A percentile compares a stretch with the other conserved stretches of the same genome.
These are phyloP conservation scores for Ageneiosus marmoratus DNA, from an alignment of 2,113 vertebrate genomes.

Conservation along the genomic window DNA sequence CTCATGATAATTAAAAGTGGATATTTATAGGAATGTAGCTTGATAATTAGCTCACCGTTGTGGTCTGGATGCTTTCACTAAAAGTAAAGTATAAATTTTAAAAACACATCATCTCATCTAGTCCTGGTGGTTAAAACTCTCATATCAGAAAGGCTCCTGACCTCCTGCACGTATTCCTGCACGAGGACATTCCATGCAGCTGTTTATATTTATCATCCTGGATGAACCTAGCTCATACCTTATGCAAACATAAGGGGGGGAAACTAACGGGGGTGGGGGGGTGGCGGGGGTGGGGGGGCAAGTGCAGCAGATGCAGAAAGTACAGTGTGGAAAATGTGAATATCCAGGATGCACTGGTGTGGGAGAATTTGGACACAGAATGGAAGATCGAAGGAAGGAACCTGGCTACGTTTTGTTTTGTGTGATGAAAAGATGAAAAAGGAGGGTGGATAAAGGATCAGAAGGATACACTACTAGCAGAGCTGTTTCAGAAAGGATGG, in stretches of 20 bases:
- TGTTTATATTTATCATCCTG: not conserved
- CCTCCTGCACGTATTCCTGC: not conserved
- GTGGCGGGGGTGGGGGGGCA: too few relatives aligned
- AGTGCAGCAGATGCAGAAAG: constrained; percentile 10
- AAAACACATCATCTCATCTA: too few relatives aligned
- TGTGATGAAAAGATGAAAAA: not conserved
- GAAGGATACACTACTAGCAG: constrained; percentile 23
- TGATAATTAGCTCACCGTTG: not conserved
- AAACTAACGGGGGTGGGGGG: too few relatives aligned
- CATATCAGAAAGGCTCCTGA: not conserved
- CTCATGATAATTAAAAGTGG: too few relatives aligned
- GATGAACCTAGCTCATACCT: not conserved
- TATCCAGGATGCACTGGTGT: not conserved
- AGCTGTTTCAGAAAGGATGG: constrained; percentile 7
- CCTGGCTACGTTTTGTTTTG: not conserved
- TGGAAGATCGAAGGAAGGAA: not conserved
- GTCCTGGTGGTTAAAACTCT: not conserved
- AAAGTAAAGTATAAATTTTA: too few relatives aligned
- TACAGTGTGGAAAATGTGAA: not conserved
- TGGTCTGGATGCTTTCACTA: too few relatives aligned
- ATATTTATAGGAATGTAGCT: not conserved
- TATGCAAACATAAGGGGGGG: not conserved
- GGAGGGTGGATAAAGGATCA: constrained; percentile 6
- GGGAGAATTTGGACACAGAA: not conserved
- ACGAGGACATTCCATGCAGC: not conserved